These are phyloP conservation scores for Caranx ignobilis DNA, from an alignment of 2,113 vertebrate species.

Conservation along the genomic window DNA sequence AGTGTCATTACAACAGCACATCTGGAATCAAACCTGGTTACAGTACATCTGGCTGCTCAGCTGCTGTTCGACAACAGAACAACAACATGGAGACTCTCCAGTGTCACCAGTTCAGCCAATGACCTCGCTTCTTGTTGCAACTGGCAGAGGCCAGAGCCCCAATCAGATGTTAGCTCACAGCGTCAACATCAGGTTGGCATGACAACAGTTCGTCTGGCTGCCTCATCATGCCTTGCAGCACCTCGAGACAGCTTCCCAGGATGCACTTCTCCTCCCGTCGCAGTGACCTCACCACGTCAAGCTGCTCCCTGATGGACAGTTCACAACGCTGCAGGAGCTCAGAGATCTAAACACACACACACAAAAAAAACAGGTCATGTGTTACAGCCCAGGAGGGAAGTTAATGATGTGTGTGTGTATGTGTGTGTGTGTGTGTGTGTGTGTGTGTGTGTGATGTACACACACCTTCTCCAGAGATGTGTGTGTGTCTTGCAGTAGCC, in stretches of 20 bases:
- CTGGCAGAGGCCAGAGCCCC: neutral
- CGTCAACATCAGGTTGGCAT: constrained; percentile 2
- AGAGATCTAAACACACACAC: constrained; percentile 68
- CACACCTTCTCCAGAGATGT: constrained; percentile 84
- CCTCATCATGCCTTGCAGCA: constrained; percentile 38
- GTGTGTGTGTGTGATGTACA: neutral
- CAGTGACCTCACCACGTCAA: constrained; percentile 73
- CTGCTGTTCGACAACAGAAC: neutral
- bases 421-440: neutral
- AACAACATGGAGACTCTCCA: too few species aligned
- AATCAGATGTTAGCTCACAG: constrained; percentile 36
- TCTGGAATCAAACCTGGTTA: neutral
- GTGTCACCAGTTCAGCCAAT: neutral
- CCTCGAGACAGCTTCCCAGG: constrained; percentile 70
- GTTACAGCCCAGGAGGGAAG: neutral
- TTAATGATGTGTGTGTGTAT: neutral
- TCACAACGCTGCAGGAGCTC: constrained; percentile 59
- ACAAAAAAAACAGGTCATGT: neutral
- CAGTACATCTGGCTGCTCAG: neutral
- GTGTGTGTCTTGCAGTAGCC: constrained; percentile 81
- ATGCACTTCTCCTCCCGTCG: constrained; percentile 80
- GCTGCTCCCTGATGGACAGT: constrained; percentile 73
- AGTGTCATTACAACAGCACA: neutral
- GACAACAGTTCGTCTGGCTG: constrained; percentile 17
- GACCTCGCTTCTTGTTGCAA: neutral